These are phyloP conservation scores for Drosophila hydei DNA, from an alignment of 1,140 invertebrate species.

Conservation along the genomic window DNA sequence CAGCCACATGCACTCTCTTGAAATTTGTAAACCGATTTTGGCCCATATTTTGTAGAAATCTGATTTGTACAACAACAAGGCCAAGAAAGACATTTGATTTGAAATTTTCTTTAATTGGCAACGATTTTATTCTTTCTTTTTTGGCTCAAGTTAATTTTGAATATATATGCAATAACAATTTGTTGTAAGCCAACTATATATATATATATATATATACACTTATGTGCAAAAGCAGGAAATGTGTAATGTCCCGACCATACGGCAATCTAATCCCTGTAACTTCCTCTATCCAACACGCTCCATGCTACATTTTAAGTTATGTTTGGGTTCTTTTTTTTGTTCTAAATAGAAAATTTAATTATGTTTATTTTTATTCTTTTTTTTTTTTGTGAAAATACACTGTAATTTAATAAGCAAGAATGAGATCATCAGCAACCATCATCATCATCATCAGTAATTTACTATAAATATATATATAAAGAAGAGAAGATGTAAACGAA, in stretches of 20 bases:
- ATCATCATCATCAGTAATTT: slow-evolving; percentile 18
- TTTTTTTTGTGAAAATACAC: slow-evolving; percentile 28
- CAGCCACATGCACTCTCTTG: neutral
- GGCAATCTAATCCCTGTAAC: neutral
- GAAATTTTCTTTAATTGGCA: neutral
- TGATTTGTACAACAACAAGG: slow-evolving; percentile 10
- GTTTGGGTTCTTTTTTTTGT: slow-evolving; percentile 43
- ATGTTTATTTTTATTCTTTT: slow-evolving; percentile 3
- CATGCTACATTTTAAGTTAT: slow-evolving; percentile 37
- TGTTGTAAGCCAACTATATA: slow-evolving; percentile 33
- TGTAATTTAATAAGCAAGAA: slow-evolving; percentile 34
- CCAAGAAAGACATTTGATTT: neutral
- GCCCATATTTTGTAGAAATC: slow-evolving; percentile 1
- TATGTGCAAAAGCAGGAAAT: slow-evolving; percentile 45
- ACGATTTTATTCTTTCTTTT: neutral
- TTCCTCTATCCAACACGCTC: neutral
- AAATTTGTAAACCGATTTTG: neutral
- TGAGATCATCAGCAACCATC: slow-evolving; percentile 23
- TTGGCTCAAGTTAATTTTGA: slow-evolving; percentile 13
- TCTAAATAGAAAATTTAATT: slow-evolving; percentile 42
- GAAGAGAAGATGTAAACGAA: slow-evolving; percentile 1
- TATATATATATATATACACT: slow-evolving; percentile 16
- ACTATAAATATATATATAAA: neutral
- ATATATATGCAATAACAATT: slow-evolving; percentile 36
- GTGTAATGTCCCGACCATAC: slow-evolving; percentile 25